Evolutionary conservation across 2,113 vertebrate species (phyloP).

Genomic region (Osmerus eperlanus): DNA sequence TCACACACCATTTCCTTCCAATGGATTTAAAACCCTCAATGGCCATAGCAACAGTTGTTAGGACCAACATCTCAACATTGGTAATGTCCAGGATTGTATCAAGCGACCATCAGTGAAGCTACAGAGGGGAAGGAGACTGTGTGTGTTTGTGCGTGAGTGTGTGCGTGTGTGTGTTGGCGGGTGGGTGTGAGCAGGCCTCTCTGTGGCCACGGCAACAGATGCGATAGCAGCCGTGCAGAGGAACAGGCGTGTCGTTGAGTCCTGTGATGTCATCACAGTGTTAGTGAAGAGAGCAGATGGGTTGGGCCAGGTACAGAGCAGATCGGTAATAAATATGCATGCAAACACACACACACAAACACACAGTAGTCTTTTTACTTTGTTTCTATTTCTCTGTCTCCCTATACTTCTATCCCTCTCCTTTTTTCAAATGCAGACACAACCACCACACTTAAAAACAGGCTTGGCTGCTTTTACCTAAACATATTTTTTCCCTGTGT

Average conservation of each 20-base stretch:
- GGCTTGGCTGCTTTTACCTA: conserved; percentile 38
- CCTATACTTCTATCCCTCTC: too few species aligned
- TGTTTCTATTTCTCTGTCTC: too few species aligned
- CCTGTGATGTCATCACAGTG: conserved; percentile 61
- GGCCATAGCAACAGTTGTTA: conserved; percentile 60
- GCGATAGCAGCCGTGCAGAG: conserved; percentile 59
- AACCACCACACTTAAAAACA: conserved; percentile 7
- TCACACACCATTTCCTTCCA: conserved; percentile 73
- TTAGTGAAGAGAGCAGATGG: conserved; percentile 64
- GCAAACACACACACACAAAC: conserved; percentile 28
- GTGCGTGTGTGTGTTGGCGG: neutral
- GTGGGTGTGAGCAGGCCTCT: conserved; percentile 23
- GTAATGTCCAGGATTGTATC: conserved; percentile 42
- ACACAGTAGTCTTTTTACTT: too few species aligned
- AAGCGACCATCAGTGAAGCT: conserved; percentile 25
- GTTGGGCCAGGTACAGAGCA: conserved; percentile 59
- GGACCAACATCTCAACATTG: conserved; percentile 58
- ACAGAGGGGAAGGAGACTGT: conserved; percentile 6
- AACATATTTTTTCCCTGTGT: conserved; percentile 56
- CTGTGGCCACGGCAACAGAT: conserved; percentile 61
- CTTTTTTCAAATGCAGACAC: neutral
- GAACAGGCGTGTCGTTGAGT: conserved; percentile 58
- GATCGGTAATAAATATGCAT: conserved; percentile 48
- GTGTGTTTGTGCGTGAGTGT: neutral
- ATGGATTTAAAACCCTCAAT: conserved; percentile 67